Evolutionary conservation across 2,888 invertebrate species (phyloP).

Genomic region (Dicranocentrus wangi): DNA sequence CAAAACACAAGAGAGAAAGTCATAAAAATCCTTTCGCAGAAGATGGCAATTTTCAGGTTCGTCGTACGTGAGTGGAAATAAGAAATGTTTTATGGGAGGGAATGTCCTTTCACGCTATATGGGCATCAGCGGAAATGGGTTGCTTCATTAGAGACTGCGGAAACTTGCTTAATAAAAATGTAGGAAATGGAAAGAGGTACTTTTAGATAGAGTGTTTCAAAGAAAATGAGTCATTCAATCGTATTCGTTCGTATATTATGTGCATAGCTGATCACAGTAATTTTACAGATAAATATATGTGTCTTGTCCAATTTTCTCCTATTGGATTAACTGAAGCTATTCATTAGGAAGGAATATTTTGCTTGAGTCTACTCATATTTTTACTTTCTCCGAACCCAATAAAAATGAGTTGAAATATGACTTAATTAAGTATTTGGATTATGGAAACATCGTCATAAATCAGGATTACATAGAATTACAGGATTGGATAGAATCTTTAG

Average conservation of each 20-base stretch:
- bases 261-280: too few relatives aligned
- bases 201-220: too few relatives aligned
- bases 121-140: slow-evolving; percentile 1
- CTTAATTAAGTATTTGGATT: slow-evolving; percentile 31
- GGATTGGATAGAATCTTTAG: too few relatives aligned
- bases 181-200: too few relatives aligned
- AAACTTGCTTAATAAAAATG: background rate
- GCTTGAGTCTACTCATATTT: too few relatives aligned
- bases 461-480: slow-evolving; percentile 46
- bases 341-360: too few relatives aligned
- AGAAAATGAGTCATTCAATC: too few relatives aligned
- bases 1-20: slow-evolving; percentile 19
- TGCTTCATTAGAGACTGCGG: slow-evolving; percentile 9
- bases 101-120: slow-evolving; percentile 4
- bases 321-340: too few relatives aligned
- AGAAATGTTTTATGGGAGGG: slow-evolving; percentile 13
- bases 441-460: slow-evolving; percentile 32
- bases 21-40: slow-evolving; percentile 4
- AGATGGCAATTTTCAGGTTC: slow-evolving; percentile 26
- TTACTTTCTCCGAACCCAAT: slow-evolving; percentile 14
- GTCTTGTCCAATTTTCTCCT: too few relatives aligned
- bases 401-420: slow-evolving; percentile 36
- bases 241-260: too few relatives aligned
- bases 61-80: slow-evolving; percentile 17
- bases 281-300: too few relatives aligned